Percentiles rank a stretch among this genome's conserved stretches.
phyloP scores from a whole-genome alignment of 2,113 vertebrate species.

The Cinclus mexicanus region DNA sequence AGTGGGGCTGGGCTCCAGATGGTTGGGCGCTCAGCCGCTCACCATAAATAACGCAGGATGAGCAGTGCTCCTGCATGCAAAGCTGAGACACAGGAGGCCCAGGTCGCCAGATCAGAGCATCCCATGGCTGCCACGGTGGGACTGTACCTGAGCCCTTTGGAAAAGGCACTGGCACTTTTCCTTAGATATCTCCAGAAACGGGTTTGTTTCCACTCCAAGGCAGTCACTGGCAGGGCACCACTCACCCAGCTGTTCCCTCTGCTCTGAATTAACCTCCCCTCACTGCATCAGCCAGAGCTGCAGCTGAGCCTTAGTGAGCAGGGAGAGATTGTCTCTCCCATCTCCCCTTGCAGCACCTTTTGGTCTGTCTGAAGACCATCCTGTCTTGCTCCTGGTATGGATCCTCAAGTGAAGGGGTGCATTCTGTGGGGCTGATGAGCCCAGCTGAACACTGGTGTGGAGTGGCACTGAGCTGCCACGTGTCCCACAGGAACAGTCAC shows the following conservation, averaged over 20 bases:
- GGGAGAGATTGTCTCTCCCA: neutral
- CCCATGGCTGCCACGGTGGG: neutral
- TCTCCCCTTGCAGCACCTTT: neutral
- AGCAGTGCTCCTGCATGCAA: neutral
- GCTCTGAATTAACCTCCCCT: neutral
- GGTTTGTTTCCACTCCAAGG: neutral
- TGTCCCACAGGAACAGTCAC: neutral
- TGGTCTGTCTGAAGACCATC: neutral
- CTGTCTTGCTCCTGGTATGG: neutral
- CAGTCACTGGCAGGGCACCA: neutral
- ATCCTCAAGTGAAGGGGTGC: fast-evolving
- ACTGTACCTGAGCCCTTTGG: neutral
- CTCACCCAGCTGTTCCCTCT: neutral
- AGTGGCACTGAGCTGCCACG: neutral
- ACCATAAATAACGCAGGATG: neutral
- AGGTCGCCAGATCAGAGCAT: neutral
- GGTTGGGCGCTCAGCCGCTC: conserved; percentile 43
- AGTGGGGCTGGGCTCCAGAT: conserved; percentile 61
- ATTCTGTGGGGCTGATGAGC: neutral
- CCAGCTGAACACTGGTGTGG: fast-evolving
- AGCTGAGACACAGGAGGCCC: neutral
- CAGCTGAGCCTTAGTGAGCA: neutral
- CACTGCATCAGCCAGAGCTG: neutral
- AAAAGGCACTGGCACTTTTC: neutral
- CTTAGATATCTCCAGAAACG: fast-evolving